A percentile compares a stretch with the other conserved stretches of the same genome.
phyloP scores from a whole-genome alignment of 2,888 invertebrate species.

The Caenorhabditis wallacei region DNA sequence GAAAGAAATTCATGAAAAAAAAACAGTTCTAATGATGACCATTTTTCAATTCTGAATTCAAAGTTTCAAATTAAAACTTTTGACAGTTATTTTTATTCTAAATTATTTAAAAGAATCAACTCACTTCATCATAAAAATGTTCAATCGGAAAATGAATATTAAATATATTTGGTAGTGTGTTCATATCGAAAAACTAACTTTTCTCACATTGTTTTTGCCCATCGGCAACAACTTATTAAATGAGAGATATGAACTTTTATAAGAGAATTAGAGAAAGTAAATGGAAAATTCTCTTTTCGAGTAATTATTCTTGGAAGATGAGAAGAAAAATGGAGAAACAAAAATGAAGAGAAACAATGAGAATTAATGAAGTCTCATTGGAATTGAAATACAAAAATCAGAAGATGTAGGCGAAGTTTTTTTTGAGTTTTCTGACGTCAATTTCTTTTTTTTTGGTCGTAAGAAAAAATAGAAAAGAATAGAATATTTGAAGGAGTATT shows the following conservation, averaged over 20 bases:
- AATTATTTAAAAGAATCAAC: background rate
- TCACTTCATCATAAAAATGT: constrained; percentile 31
- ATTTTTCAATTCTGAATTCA: no score
- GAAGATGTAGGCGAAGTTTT: constrained; percentile 15
- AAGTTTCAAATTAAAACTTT: no score
- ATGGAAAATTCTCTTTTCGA: constrained; percentile 22
- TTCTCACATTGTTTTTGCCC: constrained; percentile 43
- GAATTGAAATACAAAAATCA: constrained; percentile 5
- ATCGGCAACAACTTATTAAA: constrained; percentile 44
- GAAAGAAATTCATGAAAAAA: no score
- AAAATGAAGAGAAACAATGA: constrained; percentile 6
- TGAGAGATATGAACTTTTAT: constrained; percentile 25
- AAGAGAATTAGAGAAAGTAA: constrained; percentile 23
- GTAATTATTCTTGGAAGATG: constrained; percentile 44
- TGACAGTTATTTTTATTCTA: no score
- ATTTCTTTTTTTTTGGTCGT: background rate
- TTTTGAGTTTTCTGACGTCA: constrained; percentile 34
- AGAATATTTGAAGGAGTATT: constrained; percentile 8
- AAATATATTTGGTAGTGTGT: constrained; percentile 40
- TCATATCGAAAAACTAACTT: constrained; percentile 23
- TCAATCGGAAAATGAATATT: constrained; percentile 38
- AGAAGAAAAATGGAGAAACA: background rate
- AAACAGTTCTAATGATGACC: no score
- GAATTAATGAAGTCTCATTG: constrained; percentile 18
- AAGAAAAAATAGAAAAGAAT: constrained; percentile 13